Evolutionary conservation across 2,113 vertebrate species (phyloP).

Genomic region (Varanus komodoensis): DNA sequence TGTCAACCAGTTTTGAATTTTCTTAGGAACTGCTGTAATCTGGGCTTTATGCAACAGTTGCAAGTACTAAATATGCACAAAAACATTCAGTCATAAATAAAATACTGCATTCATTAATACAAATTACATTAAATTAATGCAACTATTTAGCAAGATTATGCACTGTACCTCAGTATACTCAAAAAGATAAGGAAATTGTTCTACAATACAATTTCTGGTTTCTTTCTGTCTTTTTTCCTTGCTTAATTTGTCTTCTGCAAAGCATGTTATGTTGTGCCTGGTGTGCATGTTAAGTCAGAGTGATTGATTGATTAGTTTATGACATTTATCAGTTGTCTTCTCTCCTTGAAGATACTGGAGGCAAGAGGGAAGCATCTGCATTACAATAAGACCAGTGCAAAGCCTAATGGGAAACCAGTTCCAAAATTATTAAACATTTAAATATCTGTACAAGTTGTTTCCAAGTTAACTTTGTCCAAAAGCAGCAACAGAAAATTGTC

Average conservation of each 20-base stretch:
- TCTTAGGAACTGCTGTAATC: background rate
- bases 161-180: background rate
- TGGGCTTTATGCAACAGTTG: background rate
- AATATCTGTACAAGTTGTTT: background rate
- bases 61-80: background rate
- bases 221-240: conserved; percentile 11
- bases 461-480: background rate
- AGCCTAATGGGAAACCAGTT: background rate
- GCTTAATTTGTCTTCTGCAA: conserved; percentile 18
- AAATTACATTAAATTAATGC: background rate
- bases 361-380: background rate
- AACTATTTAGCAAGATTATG: conserved; percentile 3
- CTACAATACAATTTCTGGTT: background rate
- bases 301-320: background rate
- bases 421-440: background rate
- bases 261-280: conserved; percentile 20
- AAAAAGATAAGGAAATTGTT: background rate
- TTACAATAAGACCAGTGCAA: background rate
- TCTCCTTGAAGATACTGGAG: background rate
- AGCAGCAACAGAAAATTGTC: background rate
- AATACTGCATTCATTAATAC: background rate
- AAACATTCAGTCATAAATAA: background rate
- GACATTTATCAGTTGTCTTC: background rate
- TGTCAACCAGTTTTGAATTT: background rate
- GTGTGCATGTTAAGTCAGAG: conserved; percentile 40